These are phyloP conservation scores for Ptychoptera contaminata DNA, from an alignment of 2,888 invertebrate genomes.

Conservation along the genomic window DNA sequence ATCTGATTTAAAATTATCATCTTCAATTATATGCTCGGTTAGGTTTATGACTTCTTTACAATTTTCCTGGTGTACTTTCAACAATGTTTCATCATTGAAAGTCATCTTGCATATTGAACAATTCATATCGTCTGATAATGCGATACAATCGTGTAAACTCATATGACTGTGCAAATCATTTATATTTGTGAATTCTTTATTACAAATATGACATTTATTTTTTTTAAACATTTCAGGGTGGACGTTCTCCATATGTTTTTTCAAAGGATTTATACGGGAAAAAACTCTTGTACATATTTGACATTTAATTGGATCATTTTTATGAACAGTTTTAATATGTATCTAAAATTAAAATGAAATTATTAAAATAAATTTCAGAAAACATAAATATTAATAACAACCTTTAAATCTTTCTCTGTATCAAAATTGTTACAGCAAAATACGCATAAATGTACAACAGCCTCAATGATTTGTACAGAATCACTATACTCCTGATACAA, in stretches of 20 bases:
- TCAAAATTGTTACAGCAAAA: conserved; percentile 24
- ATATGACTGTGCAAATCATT: conserved; percentile 30
- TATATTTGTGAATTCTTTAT: conserved; percentile 25
- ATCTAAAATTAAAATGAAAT: conserved; percentile 8
- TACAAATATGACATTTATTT: conserved; percentile 22
- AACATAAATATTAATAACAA: conserved; percentile 4
- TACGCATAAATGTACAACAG: conserved; percentile 22
- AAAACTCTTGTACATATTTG: conserved; percentile 32
- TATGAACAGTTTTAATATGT: conserved; percentile 18
- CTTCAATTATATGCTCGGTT: conserved; percentile 7
- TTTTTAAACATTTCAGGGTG: conserved; percentile 15
- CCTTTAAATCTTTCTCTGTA: conserved; percentile 16
- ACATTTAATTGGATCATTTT: conserved; percentile 20
- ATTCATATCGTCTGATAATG: conserved; percentile 17
- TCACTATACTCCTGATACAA: neutral
- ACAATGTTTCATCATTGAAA: no score
- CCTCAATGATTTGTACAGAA: conserved; percentile 23
- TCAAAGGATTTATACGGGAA: conserved; percentile 28
- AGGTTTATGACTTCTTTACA: conserved; percentile 11
- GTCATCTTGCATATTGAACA: neutral
- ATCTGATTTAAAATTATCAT: no score
- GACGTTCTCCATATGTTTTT: conserved; percentile 24
- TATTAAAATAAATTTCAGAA: neutral
- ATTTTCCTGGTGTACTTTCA: no score
- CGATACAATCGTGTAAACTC: conserved; percentile 20